These are phyloP conservation scores for Larimichthys polyactis DNA, from an alignment of 2,113 vertebrate species.

Conservation along the genomic window DNA sequence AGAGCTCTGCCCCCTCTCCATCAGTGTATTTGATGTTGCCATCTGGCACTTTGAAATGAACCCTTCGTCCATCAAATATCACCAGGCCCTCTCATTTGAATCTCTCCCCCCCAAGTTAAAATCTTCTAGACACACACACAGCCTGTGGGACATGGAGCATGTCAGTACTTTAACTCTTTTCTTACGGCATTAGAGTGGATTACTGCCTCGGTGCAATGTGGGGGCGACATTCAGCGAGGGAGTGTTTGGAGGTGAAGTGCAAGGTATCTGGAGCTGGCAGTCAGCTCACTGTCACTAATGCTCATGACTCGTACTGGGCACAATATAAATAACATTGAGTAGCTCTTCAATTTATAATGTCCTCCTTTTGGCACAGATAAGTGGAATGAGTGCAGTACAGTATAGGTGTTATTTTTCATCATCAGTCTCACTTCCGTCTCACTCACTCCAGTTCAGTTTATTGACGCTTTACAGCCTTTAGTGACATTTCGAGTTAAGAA, in stretches of 20 bases:
- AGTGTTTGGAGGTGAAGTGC: constrained; percentile 57
- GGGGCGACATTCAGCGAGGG: constrained; percentile 17
- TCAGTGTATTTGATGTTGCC: constrained; percentile 10
- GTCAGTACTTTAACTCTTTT: constrained; percentile 41
- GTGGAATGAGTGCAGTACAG: neutral
- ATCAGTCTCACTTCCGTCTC: constrained; percentile 21
- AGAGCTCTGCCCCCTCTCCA: neutral
- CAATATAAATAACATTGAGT: constrained; percentile 30
- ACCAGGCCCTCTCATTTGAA: constrained; percentile 5
- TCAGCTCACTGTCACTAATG: constrained; percentile 36
- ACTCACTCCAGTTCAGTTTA: neutral
- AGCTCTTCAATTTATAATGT: constrained; percentile 23
- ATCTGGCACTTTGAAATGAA: constrained; percentile 38
- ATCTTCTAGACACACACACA: neutral
- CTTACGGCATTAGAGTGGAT: constrained; percentile 59
- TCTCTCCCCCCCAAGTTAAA: constrained; percentile 1
- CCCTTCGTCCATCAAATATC: constrained; percentile 10
- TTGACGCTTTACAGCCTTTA: neutral
- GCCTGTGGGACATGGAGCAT: constrained; percentile 29
- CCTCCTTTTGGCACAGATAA: constrained; percentile 40
- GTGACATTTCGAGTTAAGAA: neutral
- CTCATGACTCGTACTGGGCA: constrained; percentile 8
- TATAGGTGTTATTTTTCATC: neutral
- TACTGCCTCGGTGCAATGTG: constrained; percentile 46
- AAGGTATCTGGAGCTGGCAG: constrained; percentile 32